A percentile compares a stretch with the other conserved stretches of the same genome.
Conservation (phyloP, 2,113 vertebrate genomes). For the Murina feae region DNA sequence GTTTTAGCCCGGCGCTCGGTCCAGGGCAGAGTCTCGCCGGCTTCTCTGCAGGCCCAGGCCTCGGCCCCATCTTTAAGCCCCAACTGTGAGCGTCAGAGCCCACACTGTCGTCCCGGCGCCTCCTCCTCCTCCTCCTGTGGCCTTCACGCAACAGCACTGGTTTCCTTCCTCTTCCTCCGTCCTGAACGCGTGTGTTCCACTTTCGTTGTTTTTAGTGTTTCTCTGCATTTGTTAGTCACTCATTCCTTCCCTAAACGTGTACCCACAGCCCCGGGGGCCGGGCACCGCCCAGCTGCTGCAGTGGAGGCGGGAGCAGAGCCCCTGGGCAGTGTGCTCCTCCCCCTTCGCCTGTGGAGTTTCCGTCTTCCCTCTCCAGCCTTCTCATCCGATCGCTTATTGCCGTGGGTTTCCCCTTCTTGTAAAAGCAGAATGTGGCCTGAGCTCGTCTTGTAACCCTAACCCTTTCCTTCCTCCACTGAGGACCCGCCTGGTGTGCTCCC, state of each 20-base stretch:
- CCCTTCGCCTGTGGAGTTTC: accelerated
- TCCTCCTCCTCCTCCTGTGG: background rate
- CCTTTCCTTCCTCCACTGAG: background rate
- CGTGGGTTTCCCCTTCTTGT: accelerated
- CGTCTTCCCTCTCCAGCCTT: background rate
- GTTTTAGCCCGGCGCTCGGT: background rate
- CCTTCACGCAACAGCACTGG: background rate
- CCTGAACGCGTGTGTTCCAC: background rate
- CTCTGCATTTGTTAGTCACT: background rate
- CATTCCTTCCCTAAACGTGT: accelerated
- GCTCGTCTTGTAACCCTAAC: background rate
- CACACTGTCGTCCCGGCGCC: background rate
- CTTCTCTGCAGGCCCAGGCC: background rate
- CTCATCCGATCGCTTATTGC: background rate
- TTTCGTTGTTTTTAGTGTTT: background rate
- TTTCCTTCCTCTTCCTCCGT: background rate
- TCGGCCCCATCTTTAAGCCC: background rate
- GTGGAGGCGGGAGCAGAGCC: accelerated
- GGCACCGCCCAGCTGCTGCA: background rate
- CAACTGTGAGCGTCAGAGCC: background rate
- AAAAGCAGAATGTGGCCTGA: background rate
- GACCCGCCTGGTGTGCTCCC: background rate
- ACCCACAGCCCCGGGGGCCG: background rate
- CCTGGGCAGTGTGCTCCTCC: accelerated
- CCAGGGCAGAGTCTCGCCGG: accelerated